A percentile compares a stretch with the other conserved stretches of the same genome.
phyloP scores from a whole-genome alignment of 2,888 invertebrate genomes.

The Neria commutata region DNA sequence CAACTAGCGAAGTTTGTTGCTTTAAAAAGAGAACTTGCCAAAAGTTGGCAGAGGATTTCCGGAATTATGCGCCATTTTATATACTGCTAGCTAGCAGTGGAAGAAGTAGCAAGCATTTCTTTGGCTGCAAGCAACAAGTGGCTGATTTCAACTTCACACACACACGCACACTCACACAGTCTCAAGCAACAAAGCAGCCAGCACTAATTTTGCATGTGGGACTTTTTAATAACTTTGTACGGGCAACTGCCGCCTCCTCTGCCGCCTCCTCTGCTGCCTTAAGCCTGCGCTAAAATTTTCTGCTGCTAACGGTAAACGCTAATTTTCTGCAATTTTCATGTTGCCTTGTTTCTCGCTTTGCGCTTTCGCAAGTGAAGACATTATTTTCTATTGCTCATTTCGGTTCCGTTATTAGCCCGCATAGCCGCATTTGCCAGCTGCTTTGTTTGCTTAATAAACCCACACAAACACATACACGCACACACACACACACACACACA shows the following conservation, averaged over 20 bases:
- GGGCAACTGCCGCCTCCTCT: background rate
- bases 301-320: background rate
- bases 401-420: constrained; percentile 12
- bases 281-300: background rate
- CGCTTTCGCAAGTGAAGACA: background rate
- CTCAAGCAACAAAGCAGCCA: background rate
- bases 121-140: background rate
- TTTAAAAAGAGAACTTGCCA: too few species aligned
- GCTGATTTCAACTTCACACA: background rate
- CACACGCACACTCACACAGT: background rate
- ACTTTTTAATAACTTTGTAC: constrained; percentile 3
- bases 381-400: constrained; percentile 10
- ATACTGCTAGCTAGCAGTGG: too few species aligned
- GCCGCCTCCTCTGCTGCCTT: background rate
- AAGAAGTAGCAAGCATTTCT: too few species aligned
- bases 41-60: too few species aligned
- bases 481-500: background rate
- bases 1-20: too few species aligned
- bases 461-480: background rate
- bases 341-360: background rate
- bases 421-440: background rate
- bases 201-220: background rate
- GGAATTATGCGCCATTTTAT: too few species aligned
- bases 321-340: background rate
- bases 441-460: constrained; percentile 11